Evolutionary conservation across 2,888 invertebrate species (phyloP).

Genomic region (Chymomyza caudatula): DNA sequence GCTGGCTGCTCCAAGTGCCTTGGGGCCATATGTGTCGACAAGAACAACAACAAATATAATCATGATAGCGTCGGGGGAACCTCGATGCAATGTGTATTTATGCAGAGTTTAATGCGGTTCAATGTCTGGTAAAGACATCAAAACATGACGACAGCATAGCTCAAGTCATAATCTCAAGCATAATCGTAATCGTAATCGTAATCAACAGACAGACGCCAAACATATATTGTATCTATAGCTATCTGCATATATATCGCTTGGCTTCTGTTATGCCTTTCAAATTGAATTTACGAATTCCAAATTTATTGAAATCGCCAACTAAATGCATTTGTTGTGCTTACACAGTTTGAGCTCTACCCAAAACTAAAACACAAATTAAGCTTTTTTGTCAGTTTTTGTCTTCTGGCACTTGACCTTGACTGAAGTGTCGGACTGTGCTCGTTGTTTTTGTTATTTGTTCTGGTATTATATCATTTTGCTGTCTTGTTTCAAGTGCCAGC

Average conservation of each 20-base stretch:
- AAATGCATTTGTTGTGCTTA: slow-evolving; percentile 25
- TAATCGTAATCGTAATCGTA: slow-evolving; percentile 44
- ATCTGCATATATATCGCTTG: slow-evolving; percentile 10
- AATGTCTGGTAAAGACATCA: slow-evolving; percentile 73
- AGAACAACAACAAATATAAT: not conserved
- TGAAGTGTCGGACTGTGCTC: not conserved
- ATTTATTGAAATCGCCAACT: slow-evolving; percentile 49
- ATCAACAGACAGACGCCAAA: slow-evolving; percentile 48
- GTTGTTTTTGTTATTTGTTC: not conserved
- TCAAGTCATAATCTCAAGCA: slow-evolving; percentile 45
- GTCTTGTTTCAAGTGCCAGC: not conserved
- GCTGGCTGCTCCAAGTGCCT: slow-evolving; percentile 37
- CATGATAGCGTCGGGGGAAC: not conserved
- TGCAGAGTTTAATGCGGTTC: slow-evolving; percentile 73
- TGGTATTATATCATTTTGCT: not conserved
- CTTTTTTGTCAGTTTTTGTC: not conserved
- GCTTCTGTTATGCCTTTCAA: slow-evolving; percentile 66
- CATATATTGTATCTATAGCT: not conserved
- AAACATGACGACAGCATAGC: slow-evolving; percentile 58
- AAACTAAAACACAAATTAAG: not conserved
- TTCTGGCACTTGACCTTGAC: not conserved
- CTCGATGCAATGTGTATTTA: slow-evolving; percentile 65
- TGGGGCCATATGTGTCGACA: slow-evolving; percentile 38
- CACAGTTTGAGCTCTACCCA: not conserved
- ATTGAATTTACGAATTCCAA: slow-evolving; percentile 65